These are phyloP conservation scores for Polietes domitor DNA, from an alignment of 2,888 invertebrate genomes.

Conservation along the genomic window DNA sequence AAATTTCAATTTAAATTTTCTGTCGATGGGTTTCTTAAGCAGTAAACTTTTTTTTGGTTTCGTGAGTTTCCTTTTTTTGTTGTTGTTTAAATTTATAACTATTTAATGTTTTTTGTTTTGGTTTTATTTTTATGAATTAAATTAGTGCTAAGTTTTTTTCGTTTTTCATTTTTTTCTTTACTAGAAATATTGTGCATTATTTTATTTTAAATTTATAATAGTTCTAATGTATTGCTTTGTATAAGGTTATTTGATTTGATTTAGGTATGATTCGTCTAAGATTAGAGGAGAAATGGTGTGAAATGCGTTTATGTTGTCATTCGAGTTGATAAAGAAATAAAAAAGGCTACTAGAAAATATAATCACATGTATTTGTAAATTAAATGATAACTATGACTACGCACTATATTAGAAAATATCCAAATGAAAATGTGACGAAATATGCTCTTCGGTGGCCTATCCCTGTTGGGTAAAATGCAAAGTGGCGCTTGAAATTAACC, in stretches of 20 bases:
- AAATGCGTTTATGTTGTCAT: slow-evolving; percentile 26
- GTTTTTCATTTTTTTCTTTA: slow-evolving; percentile 17
- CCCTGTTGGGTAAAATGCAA: too few species aligned
- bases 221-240: slow-evolving; percentile 61
- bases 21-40: slow-evolving; percentile 59
- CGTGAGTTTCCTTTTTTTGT: slow-evolving; percentile 33
- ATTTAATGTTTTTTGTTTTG: slow-evolving; percentile 2
- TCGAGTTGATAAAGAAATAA: neutral
- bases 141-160: slow-evolving; percentile 52
- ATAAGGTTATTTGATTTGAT: slow-evolving; percentile 41
- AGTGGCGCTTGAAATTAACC: too few species aligned
- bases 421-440: too few species aligned
- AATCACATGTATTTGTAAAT: too few species aligned
- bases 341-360: neutral
- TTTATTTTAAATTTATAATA: slow-evolving; percentile 40
- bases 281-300: slow-evolving; percentile 18
- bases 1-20: slow-evolving; percentile 34
- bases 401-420: too few species aligned
- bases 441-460: too few species aligned
- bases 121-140: slow-evolving; percentile 8
- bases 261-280: slow-evolving; percentile 32
- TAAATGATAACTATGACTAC: too few species aligned
- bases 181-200: slow-evolving; percentile 64
- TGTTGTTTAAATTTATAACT: slow-evolving; percentile 30
- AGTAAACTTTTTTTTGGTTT: slow-evolving; percentile 40